These are phyloP conservation scores for Thomomys bottae DNA, from an alignment of 2,113 vertebrate genomes.

Conservation along the genomic window DNA sequence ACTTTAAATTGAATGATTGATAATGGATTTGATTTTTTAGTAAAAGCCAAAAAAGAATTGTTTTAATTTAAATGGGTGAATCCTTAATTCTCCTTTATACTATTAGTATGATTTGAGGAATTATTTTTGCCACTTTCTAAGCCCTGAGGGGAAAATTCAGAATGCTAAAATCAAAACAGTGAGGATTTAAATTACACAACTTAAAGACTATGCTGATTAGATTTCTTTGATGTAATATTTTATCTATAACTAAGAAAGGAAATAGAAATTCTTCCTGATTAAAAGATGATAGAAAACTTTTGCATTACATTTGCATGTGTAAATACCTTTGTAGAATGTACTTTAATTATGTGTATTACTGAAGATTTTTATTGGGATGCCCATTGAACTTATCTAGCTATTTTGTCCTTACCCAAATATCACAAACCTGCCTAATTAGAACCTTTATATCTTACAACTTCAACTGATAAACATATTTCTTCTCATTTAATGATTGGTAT, in stretches of 20 bases:
- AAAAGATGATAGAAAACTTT: background rate
- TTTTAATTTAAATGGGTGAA: background rate
- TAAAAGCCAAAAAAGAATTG: background rate
- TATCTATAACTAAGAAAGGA: background rate
- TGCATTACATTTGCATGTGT: background rate
- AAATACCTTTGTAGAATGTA: constrained; percentile 18
- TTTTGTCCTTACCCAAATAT: constrained; percentile 21
- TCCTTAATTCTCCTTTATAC: background rate
- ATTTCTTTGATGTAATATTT: background rate
- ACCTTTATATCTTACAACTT: background rate
- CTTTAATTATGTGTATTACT: constrained; percentile 45
- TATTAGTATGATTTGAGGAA: background rate
- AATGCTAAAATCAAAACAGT: background rate
- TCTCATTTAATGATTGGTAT: background rate
- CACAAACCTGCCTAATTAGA: background rate
- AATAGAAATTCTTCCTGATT: background rate
- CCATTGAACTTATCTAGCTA: constrained; percentile 56
- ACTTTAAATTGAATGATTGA: background rate
- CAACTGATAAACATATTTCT: background rate
- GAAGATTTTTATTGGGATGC: background rate
- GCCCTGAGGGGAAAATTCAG: background rate
- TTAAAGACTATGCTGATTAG: background rate
- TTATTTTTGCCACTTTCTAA: background rate
- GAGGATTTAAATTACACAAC: background rate
- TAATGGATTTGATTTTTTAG: background rate